Conservation (phyloP, 2,797 vertebrate species). For the Sardinella longiceps region DNA sequence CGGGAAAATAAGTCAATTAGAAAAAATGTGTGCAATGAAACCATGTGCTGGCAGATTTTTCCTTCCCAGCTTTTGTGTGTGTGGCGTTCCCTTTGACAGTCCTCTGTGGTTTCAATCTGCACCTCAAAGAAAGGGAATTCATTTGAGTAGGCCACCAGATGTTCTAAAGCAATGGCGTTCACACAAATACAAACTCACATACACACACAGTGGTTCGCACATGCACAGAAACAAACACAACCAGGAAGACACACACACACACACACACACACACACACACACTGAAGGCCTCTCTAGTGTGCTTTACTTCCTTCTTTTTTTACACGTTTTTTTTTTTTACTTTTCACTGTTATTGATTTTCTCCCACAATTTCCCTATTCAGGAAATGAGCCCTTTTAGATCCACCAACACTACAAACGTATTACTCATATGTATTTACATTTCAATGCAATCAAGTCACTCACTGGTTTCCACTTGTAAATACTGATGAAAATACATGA, state of each 20-base stretch:
- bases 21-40: slow-evolving; percentile 35
- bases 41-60: slow-evolving; percentile 44
- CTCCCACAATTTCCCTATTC: slow-evolving; percentile 37
- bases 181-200: slow-evolving; percentile 27
- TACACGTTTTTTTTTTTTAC: slow-evolving; percentile 12
- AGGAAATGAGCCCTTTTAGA: slow-evolving; percentile 50
- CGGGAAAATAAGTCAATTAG: slow-evolving; percentile 34
- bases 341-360: slow-evolving; percentile 42
- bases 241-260: background rate
- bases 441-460: slow-evolving; percentile 49
- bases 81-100: slow-evolving; percentile 21
- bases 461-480: slow-evolving; percentile 35
- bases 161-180: slow-evolving; percentile 46
- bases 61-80: background rate
- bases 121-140: slow-evolving; percentile 44
- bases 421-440: slow-evolving; percentile 22
- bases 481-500: slow-evolving; percentile 17
- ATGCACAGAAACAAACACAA: background rate
- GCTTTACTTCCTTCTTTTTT: background rate
- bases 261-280: background rate
- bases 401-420: slow-evolving; percentile 40
- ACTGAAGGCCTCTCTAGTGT: background rate
- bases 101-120: slow-evolving; percentile 48
- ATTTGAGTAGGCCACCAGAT: slow-evolving; percentile 57
- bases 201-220: background rate